Evolutionary conservation across 1,140 invertebrate genomes (phyloP).

Genomic region (Paraescarpia echinospica): DNA sequence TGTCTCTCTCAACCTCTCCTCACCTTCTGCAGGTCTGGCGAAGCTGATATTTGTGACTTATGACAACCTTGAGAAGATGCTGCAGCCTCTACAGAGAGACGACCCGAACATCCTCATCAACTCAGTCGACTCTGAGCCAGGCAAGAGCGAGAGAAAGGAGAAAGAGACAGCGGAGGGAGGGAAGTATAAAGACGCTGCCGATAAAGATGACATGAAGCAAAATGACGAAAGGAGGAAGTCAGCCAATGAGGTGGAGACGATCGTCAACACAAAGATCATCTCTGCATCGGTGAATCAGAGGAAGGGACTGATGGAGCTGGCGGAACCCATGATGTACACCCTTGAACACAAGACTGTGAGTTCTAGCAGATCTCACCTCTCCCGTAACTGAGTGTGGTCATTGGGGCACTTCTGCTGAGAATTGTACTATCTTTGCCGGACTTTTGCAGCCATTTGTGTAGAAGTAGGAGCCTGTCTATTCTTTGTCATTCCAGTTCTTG

Average conservation of each 20-base stretch:
- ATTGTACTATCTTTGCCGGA: background rate
- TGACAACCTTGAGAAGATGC: constrained; percentile 83
- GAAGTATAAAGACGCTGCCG: background rate
- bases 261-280: constrained; percentile 87
- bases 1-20: background rate
- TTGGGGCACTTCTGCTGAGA: no score
- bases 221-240: background rate
- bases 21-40: constrained; percentile 67
- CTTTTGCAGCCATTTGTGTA: background rate
- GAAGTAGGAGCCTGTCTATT: no score
- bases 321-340: constrained; percentile 25
- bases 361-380: background rate
- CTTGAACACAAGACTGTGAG: constrained; percentile 26
- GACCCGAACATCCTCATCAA: constrained; percentile 11
- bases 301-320: constrained; percentile 12
- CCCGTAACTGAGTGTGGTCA: background rate
- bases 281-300: constrained; percentile 71
- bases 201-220: background rate
- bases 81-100: constrained; percentile 51
- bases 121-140: constrained; percentile 8
- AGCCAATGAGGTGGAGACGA: constrained; percentile 38
- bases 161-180: background rate
- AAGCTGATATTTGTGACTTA: constrained; percentile 91
- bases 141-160: constrained; percentile 18
- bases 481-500: no score